Evolutionary conservation across 2,113 vertebrate genomes (phyloP).

Genomic region (Pao palembangensis): DNA sequence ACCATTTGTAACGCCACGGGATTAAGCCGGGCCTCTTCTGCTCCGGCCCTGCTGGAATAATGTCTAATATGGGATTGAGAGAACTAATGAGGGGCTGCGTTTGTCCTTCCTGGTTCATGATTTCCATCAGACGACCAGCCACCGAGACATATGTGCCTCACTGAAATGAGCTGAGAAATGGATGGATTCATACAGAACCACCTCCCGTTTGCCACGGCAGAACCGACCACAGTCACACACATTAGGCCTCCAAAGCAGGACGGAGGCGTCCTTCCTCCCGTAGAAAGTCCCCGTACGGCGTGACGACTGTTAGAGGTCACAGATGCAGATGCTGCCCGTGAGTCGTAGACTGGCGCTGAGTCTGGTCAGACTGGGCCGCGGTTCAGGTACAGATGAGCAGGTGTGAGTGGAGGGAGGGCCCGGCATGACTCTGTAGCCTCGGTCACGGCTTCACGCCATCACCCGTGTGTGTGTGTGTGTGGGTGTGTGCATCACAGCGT

Average conservation of each 20-base stretch:
- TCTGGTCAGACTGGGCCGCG: conserved; percentile 39
- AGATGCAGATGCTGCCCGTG: conserved; percentile 51
- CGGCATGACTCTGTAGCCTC: conserved; percentile 54
- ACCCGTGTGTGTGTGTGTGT: not conserved
- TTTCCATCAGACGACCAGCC: not conserved
- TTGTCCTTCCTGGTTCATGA: conserved; percentile 20
- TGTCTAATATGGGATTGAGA: conserved; percentile 37
- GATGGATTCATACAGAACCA: no score
- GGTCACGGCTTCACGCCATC: conserved; percentile 25
- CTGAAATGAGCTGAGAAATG: no score
- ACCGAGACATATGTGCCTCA: not conserved
- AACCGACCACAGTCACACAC: no score
- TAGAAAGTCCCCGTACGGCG: conserved; percentile 26
- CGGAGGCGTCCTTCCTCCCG: not conserved
- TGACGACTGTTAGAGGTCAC: conserved; percentile 49
- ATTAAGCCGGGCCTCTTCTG: conserved; percentile 52
- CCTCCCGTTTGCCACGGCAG: no score
- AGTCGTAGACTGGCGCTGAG: conserved; percentile 44
- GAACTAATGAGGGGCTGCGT: conserved; percentile 30
- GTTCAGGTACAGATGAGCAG: conserved; percentile 53
- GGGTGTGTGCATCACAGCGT: not conserved
- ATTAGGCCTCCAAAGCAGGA: no score
- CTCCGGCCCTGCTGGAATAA: conserved; percentile 33
- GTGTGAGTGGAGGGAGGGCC: conserved; percentile 57
- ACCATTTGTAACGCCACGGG: conserved; percentile 60